Conservation (phyloP, 2,888 invertebrate genomes). For the Himalopsyche tibetana region DNA sequence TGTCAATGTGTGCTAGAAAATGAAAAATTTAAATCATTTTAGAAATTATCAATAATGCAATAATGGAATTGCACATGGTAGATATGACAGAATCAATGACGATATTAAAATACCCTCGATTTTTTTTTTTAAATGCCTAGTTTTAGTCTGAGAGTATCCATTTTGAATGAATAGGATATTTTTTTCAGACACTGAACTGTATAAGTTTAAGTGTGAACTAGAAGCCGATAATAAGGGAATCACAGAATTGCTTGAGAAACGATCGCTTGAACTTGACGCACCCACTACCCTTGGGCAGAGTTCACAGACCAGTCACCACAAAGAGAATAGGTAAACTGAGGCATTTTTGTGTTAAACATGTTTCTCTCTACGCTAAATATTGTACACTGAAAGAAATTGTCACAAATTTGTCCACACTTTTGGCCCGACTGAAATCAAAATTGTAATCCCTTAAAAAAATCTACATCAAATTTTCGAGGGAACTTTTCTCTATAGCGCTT, state of each 20-base stretch:
- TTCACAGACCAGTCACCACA: slow-evolving; percentile 74
- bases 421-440: too few relatives aligned
- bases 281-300: slow-evolving; percentile 72
- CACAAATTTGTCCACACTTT: slow-evolving; percentile 4
- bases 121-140: neutral
- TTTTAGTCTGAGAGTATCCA: slow-evolving; percentile 35
- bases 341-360: slow-evolving; percentile 31
- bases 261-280: slow-evolving; percentile 92
- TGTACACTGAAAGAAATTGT: neutral
- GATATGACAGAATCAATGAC: neutral
- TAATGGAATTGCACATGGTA: neutral
- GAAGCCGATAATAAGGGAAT: slow-evolving; percentile 99
- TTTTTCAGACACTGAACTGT: slow-evolving; percentile 85
- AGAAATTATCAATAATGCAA: too few relatives aligned
- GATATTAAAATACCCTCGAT: slow-evolving; percentile 4
- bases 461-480: too few relatives aligned
- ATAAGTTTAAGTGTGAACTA: slow-evolving; percentile 98
- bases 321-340: slow-evolving; percentile 84
- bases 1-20: too few relatives aligned
- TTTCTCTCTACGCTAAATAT: slow-evolving; percentile 1
- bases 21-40: too few relatives aligned
- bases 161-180: slow-evolving; percentile 41
- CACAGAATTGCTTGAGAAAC: slow-evolving; percentile 95
- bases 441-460: too few relatives aligned
- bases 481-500: too few relatives aligned